Evolutionary conservation across 2,113 vertebrate genomes (phyloP).

Genomic region (Poeciliopsis occidentalis): DNA sequence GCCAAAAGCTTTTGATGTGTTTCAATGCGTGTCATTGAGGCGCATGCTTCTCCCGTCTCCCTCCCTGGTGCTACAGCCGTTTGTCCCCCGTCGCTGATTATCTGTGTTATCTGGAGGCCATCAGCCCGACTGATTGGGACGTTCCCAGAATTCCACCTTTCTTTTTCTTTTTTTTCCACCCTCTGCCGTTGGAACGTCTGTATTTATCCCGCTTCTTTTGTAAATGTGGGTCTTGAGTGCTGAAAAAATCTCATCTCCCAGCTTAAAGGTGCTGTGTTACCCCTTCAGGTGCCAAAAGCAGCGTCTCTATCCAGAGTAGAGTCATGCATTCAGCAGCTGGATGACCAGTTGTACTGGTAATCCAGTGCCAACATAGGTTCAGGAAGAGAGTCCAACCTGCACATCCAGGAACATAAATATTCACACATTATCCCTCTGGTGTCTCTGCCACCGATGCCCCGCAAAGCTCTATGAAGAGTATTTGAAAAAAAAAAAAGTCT

Average conservation of each 20-base stretch:
- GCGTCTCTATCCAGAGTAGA: conserved; percentile 17
- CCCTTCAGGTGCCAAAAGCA: background rate
- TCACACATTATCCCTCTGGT: conserved; percentile 15
- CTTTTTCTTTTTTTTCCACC: background rate
- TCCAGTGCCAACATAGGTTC: conserved; percentile 8
- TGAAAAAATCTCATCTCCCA: background rate
- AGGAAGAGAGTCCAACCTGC: conserved; percentile 12
- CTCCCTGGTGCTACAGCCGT: conserved; percentile 50
- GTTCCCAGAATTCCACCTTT: conserved; percentile 64
- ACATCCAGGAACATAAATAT: conserved; percentile 20
- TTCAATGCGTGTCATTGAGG: conserved; percentile 55
- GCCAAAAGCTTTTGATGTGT: conserved; percentile 52
- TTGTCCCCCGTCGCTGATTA: conserved; percentile 59
- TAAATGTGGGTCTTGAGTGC: background rate
- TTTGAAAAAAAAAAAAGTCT: background rate
- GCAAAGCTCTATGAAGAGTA: background rate
- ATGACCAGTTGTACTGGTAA: conserved; percentile 19
- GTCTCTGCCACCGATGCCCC: conserved; percentile 2
- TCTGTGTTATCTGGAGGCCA: conserved; percentile 65
- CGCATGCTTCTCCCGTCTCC: conserved; percentile 56
- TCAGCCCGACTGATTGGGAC: conserved; percentile 62
- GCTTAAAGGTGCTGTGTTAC: background rate
- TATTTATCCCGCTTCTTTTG: conserved; percentile 49
- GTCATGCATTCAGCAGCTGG: conserved; percentile 32
- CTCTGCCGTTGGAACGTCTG: conserved; percentile 35